Evolutionary conservation across 1,140 invertebrate species (phyloP).

Genomic region (Sitobion miscanthi): DNA sequence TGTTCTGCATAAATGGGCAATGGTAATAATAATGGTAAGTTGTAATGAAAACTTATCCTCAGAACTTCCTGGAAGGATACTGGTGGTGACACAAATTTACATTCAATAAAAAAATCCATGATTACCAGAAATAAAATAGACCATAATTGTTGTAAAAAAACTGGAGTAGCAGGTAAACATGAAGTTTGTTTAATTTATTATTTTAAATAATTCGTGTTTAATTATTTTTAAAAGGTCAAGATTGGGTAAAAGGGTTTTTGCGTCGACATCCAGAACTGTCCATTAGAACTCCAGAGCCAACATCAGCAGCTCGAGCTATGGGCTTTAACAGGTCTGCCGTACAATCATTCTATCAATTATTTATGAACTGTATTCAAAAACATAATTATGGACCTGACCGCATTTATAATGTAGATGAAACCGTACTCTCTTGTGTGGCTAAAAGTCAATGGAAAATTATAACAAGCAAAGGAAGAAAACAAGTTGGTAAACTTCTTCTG

Average conservation of each 20-base stretch:
- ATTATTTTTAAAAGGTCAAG: constrained; percentile 1
- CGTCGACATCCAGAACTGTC: not conserved
- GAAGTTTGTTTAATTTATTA: no score
- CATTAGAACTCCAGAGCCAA: not conserved
- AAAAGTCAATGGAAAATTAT: constrained; percentile 60
- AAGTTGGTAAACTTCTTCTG: constrained; percentile 57
- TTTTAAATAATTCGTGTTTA: not conserved
- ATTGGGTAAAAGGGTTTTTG: not conserved
- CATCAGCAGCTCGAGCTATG: not conserved
- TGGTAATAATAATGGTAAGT: no score
- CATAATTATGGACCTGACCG: not conserved
- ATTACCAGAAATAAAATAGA: no score
- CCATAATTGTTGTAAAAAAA: no score
- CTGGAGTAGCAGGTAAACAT: not conserved
- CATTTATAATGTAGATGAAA: constrained; percentile 1
- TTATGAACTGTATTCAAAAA: not conserved
- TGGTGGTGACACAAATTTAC: no score
- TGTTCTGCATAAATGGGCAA: no score
- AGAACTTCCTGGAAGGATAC: no score
- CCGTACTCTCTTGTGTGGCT: not conserved
- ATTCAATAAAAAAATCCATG: no score
- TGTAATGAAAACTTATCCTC: no score
- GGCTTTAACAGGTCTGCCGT: not conserved
- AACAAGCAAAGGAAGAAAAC: constrained; percentile 62
- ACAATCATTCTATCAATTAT: not conserved